Conservation (phyloP, 2,888 invertebrate genomes). For the Tanytarsus gracilentus region DNA sequence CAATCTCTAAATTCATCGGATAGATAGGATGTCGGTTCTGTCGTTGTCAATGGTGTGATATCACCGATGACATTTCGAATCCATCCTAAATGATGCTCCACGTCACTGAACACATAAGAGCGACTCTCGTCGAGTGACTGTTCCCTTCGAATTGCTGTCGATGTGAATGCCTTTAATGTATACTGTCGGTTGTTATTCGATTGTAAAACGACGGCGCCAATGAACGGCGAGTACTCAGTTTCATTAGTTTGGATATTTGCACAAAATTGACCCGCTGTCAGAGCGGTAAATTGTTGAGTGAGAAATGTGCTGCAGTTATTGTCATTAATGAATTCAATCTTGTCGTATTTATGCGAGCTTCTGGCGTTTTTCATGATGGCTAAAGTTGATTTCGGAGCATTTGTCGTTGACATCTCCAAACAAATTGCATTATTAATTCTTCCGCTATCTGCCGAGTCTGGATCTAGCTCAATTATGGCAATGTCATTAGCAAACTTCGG, state of each 20-base stretch:
- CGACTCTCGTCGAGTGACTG: not conserved
- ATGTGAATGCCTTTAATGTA: slow-evolving; percentile 11
- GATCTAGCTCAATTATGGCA: slow-evolving; percentile 13
- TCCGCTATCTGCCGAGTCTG: not conserved
- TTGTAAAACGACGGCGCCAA: slow-evolving; percentile 6
- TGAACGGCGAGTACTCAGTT: not conserved
- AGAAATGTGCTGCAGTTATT: slow-evolving; percentile 10
- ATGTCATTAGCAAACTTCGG: slow-evolving; percentile 28
- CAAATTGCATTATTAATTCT: slow-evolving; percentile 13
- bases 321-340: not conserved
- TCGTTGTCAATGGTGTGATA: not conserved
- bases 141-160: slow-evolving; percentile 3
- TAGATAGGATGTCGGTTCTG: too few relatives aligned
- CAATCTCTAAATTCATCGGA: not conserved
- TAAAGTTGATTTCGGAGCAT: not conserved
- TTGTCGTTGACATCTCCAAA: not conserved
- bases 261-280: slow-evolving; percentile 20
- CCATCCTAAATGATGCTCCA: slow-evolving; percentile 9
- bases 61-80: not conserved
- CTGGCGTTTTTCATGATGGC: slow-evolving; percentile 1
- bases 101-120: slow-evolving; percentile 19
- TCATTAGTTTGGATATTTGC: slow-evolving; percentile 16
- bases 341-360: not conserved
- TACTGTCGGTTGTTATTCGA: not conserved
- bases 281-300: slow-evolving; percentile 2